Evolutionary conservation across 2,113 vertebrate genomes (phyloP), one percentile per base, ranked within the genome.

Genomic region (Pardalotus punctatus): DNA sequence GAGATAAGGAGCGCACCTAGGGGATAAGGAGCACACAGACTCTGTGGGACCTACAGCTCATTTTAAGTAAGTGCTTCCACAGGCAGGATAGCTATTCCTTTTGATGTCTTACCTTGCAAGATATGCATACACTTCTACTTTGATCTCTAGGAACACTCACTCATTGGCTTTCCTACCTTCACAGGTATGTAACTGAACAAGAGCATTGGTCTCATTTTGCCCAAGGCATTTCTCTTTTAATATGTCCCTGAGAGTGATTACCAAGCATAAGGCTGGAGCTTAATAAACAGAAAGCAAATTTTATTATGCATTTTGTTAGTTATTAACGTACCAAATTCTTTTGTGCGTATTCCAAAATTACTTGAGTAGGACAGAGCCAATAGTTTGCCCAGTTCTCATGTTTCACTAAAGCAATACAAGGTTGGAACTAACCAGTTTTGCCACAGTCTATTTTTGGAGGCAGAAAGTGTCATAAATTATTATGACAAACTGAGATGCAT

Each of bases 21-120:
- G 19, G 58, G 38, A 6, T 25, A 45, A 86, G 43, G 2, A 7
- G 53, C 71, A 83, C 54, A 50, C 5, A 56, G 61, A 3, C n/a
- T 71, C 48, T 25, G 29, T 88, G 24, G 31, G 36, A 71, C 24
- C 43, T 1, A 12, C 17, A 36, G 48, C 50, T 94, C 40, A 38
- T 70, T 62, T 53, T 7, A 77, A 80, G 11, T 4, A 60, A 74
- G 12, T 25, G 35, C 16, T 61, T 88, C 67, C 47, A 76, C 36
- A 70, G 66, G 58, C 54, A 73, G 43, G 24, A 45, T 2, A 77
- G 64, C 80, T 65, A 27, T 27, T 82, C 45, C 48, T 90, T 88
- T 86, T 69, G 76, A 95, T 81, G 94, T 77, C 51, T 89, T 42
- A 66, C 64, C 60, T 89, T 86, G 64, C 36, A 58, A 94, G 72